Conservation (phyloP, 2,888 invertebrate genomes). For the Hydrotaea cyrtoneurina region DNA sequence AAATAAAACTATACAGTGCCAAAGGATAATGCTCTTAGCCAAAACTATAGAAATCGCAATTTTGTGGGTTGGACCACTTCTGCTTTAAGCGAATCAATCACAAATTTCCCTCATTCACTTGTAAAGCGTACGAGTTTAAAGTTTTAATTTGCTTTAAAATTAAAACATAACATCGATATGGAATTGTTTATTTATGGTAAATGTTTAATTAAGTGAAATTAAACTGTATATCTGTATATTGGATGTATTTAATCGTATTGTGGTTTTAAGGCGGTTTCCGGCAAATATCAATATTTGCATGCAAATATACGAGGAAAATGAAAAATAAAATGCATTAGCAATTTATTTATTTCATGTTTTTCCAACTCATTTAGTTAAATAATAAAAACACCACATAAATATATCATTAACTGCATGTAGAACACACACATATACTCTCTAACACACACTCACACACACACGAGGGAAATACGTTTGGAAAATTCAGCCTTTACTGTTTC, state of each 20-base stretch:
- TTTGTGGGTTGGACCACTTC: no score
- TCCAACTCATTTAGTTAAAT: slow-evolving; percentile 28
- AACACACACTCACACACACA: neutral
- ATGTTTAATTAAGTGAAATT: neutral
- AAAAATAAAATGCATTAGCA: neutral
- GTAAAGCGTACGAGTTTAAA: no score
- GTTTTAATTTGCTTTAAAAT: no score
- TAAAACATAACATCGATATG: no score
- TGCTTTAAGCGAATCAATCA: no score
- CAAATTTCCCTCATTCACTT: no score
- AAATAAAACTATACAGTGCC: no score
- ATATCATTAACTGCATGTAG: neutral
- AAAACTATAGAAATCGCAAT: no score
- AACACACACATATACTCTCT: neutral
- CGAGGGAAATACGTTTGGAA: no score
- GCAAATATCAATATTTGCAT: neutral
- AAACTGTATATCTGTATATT: neutral
- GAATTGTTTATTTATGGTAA: slow-evolving; percentile 7
- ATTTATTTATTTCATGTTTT: neutral
- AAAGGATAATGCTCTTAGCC: no score
- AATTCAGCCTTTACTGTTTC: no score
- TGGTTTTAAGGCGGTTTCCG: slow-evolving; percentile 12
- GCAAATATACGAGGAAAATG: neutral
- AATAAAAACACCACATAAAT: slow-evolving; percentile 22
- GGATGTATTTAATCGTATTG: slow-evolving; percentile 20